Evolutionary conservation across 2,113 vertebrate species (phyloP).

Genomic region (Thunnus maccoyii): DNA sequence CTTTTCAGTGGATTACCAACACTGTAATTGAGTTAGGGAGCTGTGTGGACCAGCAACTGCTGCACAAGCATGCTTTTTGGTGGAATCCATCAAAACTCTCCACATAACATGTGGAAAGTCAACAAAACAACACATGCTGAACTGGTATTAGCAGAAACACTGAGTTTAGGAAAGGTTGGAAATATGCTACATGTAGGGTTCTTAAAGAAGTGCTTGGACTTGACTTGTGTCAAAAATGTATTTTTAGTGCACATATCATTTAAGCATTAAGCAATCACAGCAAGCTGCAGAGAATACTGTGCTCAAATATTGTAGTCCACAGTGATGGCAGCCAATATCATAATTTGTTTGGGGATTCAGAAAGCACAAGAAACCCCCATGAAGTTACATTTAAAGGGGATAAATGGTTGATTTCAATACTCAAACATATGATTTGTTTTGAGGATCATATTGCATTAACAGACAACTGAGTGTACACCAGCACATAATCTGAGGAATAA

Average conservation of each 20-base stretch:
- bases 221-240: slow-evolving; percentile 1
- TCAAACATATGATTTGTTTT: background rate
- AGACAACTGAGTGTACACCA: too few relatives aligned
- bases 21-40: slow-evolving; percentile 73
- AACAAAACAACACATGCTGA: slow-evolving; percentile 48
- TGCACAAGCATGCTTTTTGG: slow-evolving; percentile 68
- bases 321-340: background rate
- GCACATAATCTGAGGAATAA: background rate
- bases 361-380: background rate
- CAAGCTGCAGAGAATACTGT: background rate
- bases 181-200: background rate
- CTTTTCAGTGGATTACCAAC: slow-evolving; percentile 77
- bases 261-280: slow-evolving; percentile 23
- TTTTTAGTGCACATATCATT: slow-evolving; percentile 21
- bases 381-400: background rate
- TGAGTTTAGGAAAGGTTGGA: background rate
- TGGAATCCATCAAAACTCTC: slow-evolving; percentile 67
- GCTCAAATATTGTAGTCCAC: background rate
- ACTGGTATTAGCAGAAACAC: slow-evolving; percentile 3
- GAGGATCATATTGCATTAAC: background rate
- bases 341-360: slow-evolving; percentile 17
- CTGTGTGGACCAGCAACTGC: slow-evolving; percentile 63
- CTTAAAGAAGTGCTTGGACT: slow-evolving; percentile 7
- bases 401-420: slow-evolving; percentile 11
- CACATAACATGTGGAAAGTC: slow-evolving; percentile 41